Percentiles rank a stretch among this genome's conserved stretches.
phyloP scores from a whole-genome alignment of 1,140 invertebrate species.

The Manduca sexta region DNA sequence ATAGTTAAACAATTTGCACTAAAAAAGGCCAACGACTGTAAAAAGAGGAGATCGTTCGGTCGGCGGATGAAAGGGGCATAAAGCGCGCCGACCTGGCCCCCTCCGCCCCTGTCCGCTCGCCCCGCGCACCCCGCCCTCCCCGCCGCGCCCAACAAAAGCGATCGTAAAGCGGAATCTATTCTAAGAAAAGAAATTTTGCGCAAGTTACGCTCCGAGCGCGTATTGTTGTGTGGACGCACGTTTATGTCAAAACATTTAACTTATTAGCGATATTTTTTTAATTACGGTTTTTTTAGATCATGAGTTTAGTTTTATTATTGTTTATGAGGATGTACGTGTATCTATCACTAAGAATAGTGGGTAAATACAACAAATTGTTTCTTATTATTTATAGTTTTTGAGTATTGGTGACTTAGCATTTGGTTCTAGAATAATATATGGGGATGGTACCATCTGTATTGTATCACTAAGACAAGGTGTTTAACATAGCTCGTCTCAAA shows the following conservation, averaged over 20 bases:
- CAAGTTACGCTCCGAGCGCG: constrained; percentile 27
- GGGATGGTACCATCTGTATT: no score
- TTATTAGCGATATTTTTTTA: background rate
- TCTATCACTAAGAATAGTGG: no score
- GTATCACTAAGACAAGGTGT: no score
- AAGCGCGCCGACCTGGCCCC: constrained; percentile 7
- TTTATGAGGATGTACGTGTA: no score
- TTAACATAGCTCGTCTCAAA: no score
- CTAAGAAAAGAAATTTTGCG: constrained; percentile 64
- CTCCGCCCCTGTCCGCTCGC: no score
- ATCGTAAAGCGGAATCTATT: constrained; percentile 45
- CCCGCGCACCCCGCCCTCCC: no score
- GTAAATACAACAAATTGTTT: no score
- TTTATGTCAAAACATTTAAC: background rate
- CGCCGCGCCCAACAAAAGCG: constrained; percentile 39
- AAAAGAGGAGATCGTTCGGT: constrained; percentile 8
- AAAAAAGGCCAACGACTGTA: constrained; percentile 33
- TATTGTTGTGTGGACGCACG: constrained; percentile 15
- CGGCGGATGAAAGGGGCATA: constrained; percentile 20
- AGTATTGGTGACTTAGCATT: no score
- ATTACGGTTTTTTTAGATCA: no score
- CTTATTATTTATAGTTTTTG: no score
- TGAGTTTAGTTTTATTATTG: background rate
- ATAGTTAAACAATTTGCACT: constrained; percentile 27
- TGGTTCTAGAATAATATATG: no score